Base-by-base conservation (phyloP, 2,113 vertebrate species). In the Xiphophorus couchianus region DNA sequence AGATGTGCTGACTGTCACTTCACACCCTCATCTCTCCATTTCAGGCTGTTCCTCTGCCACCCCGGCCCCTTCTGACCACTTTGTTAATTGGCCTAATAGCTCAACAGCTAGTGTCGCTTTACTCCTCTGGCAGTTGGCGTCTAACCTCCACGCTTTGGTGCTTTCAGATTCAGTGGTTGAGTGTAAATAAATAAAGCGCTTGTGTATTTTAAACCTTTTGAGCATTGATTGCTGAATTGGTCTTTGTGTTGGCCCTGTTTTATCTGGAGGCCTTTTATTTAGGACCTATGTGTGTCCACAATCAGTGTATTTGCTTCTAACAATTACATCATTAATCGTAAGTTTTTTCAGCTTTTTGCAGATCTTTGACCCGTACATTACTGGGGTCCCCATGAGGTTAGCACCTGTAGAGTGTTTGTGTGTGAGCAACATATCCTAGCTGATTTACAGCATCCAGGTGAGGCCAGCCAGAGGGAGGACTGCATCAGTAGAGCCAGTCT, bases 1-100 rank as follows among this genome's bases (percentile, higher is more conserved):
- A 94, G 93, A 94, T 94, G 94, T 94, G 93, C 93, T 94, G 93
- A 94, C 91, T 92, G 93, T 93, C 89, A 93, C 94, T 94, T 93
- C 93, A 94, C 90, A 93, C 92, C 91, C 88, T 77, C 74, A 6
- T 69, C 76, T 79, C 90, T 75, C 73, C 81, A 77, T 86, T 87
- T 90, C 77, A 79, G 78, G 69, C 83, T 63, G 51, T 73, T 71
- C 73, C 60, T 81, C 82, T 27, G 39, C 73, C 13, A 61, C 83
- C 83, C 4, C 62, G n/a, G 81, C 86, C 80, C 84, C 84, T 78
- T 77, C 77, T 84, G 87, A 85, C 86, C 89, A 86, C 82, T 89
- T 92, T 84, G 90, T 93, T 92, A 91, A 91, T 89, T 86, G 85
- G 77, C 86, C 78, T 90, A 90, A 91, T 88, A 90, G 86, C 83